A percentile compares a stretch with the other conserved stretches of the same genome.
These are phyloP conservation scores for Hiodon tergisus DNA, from an alignment of 2,113 vertebrate species.

Conservation along the genomic window DNA sequence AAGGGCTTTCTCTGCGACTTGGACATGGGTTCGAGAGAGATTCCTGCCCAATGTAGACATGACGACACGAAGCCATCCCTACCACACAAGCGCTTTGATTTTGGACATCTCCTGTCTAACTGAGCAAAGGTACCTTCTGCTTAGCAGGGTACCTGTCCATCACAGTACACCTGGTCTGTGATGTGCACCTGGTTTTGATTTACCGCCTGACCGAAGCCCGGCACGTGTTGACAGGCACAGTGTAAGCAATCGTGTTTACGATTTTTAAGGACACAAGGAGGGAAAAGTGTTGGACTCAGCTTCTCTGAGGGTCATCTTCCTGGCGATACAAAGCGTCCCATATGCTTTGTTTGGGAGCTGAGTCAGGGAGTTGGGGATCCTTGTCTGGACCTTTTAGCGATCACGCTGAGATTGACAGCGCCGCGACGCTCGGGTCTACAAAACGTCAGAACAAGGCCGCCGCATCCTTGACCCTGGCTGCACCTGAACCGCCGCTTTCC, in stretches of 20 bases:
- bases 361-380: constrained; percentile 59
- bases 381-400: constrained; percentile 50
- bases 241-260: constrained; percentile 39
- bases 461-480: constrained; percentile 63
- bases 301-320: constrained; percentile 62
- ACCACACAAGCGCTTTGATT: too few species aligned
- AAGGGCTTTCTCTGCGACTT: too few species aligned
- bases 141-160: too few species aligned
- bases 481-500: constrained; percentile 29
- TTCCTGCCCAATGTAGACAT: too few species aligned
- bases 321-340: constrained; percentile 50
- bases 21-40: too few species aligned
- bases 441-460: constrained; percentile 41
- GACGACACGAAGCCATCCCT: too few species aligned
- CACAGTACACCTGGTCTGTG: too few species aligned
- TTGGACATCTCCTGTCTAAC: too few species aligned
- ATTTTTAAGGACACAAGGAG: constrained; percentile 42
- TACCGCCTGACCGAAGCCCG: constrained; percentile 46
- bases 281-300: constrained; percentile 51
- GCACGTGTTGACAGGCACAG: constrained; percentile 45
- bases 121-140: too few species aligned
- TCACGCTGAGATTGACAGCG: constrained; percentile 60
- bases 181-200: constrained; percentile 36
- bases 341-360: constrained; percentile 59
- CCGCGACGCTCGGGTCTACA: constrained; percentile 53